Base-by-base conservation (phyloP, 2,113 vertebrate genomes). In the Gorilla gorilla region DNA sequence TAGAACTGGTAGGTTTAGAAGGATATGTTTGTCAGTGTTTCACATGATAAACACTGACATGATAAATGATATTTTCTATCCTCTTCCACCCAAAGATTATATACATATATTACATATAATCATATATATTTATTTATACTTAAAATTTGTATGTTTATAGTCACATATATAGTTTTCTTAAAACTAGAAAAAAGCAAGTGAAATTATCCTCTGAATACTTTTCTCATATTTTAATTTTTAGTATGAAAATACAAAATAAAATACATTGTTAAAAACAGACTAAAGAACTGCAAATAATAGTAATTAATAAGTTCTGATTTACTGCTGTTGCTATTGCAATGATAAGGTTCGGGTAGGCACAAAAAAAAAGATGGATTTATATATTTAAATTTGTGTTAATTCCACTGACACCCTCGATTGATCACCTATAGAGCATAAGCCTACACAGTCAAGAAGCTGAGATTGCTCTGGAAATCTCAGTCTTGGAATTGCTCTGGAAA, bases 1-100 rank as follows among this genome's bases (percentile, higher is more conserved):
- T 43, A 87, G 66, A 70, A 87, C 30, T 70, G 57, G 43, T 68
- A 82, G 30, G 3, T 93, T 40, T 83, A 87, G 35, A 81, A 89
- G 55, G 38, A 87, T 48, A 87, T 17, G 35, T 45, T 50, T 93
- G 75, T 90, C 52, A 80, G 81, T n/a, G 22, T 87, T 97, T 93
- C n/a, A 64, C 14, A 5, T 59, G 27, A 92, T 64, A 86, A 93
- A 76, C 82, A 55, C 52, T 55, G 52, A 55, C 52, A 55, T 55
- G 52, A 55, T 55, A 55, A 55, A 55, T 55, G 52, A 45, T 82
- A 55, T 75, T 72, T 90, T 93, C 61, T 75, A 8, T 91, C 87
- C n/a, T 7, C 22, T 94, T 32, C 35, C 8, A 40, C 5, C 25
- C 11, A 73, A 20, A 66, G 45, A 40, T 85, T 45, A 80, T 13